phyloP scores from a whole-genome alignment of 2,113 vertebrate genomes.

The Brachirus orientalis region DNA sequence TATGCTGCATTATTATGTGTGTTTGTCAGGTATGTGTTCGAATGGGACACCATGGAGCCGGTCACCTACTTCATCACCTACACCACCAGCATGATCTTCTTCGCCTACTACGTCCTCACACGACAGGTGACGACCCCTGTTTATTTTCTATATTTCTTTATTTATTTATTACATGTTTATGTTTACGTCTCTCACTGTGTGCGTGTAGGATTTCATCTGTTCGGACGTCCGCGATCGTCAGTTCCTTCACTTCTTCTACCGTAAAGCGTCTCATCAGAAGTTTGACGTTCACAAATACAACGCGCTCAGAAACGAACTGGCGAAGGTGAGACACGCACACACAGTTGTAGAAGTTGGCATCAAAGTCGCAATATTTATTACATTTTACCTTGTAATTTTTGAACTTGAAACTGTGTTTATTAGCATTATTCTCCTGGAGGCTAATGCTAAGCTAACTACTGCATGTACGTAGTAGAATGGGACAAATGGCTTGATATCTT shows the following conservation, averaged over 20 bases:
- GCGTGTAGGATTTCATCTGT: slow-evolving; percentile 29
- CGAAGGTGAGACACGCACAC: slow-evolving; percentile 1
- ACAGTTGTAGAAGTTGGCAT: no score
- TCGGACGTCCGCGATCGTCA: slow-evolving; percentile 4
- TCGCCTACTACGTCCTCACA: slow-evolving; percentile 52
- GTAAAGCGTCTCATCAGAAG: not conserved
- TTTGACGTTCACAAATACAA: slow-evolving; percentile 43
- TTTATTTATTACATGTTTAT: not conserved
- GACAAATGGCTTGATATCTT: no score
- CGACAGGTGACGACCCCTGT: slow-evolving; percentile 22
- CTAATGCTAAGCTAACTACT: no score
- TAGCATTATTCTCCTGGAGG: no score
- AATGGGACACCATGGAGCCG: slow-evolving; percentile 59
- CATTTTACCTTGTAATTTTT: no score
- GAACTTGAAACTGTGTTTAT: no score
- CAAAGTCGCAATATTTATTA: no score
- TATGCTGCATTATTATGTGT: slow-evolving; percentile 2
- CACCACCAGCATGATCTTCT: slow-evolving; percentile 59
- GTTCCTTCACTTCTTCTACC: slow-evolving; percentile 45
- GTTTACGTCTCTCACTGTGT: not conserved
- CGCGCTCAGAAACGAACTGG: slow-evolving; percentile 40
- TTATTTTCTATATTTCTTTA: not conserved
- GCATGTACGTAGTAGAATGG: no score
- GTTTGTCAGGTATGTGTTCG: slow-evolving; percentile 50
- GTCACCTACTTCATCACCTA: slow-evolving; percentile 55